These are phyloP conservation scores for Oscheius sp. DNA, from an alignment of 2,888 invertebrate genomes.

Conservation along the genomic window DNA sequence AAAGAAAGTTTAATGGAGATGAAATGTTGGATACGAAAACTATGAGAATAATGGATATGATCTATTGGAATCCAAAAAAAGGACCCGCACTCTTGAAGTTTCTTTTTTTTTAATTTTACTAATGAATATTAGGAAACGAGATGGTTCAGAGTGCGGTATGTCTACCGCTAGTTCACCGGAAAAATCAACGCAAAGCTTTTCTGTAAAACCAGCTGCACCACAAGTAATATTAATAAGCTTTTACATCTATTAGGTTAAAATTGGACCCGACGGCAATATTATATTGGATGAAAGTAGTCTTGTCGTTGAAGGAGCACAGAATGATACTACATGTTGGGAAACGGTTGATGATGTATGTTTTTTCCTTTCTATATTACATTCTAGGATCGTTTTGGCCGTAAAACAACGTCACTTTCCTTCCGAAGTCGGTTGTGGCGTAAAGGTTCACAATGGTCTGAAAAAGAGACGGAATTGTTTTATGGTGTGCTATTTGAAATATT, in stretches of 20 bases:
- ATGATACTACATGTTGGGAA: conserved; percentile 49
- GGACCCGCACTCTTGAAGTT: conserved; percentile 52
- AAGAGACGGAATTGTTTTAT: conserved; percentile 65
- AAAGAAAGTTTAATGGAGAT: conserved; percentile 25
- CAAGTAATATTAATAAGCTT: conserved; percentile 16
- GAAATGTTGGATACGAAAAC: conserved; percentile 52
- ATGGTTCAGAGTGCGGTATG: not conserved
- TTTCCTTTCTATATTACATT: not conserved
- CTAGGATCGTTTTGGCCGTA: conserved; percentile 48
- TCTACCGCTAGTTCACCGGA: not conserved
- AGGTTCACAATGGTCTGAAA: conserved; percentile 52
- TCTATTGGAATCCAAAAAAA: conserved; percentile 59
- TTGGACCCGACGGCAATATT: conserved; percentile 56
- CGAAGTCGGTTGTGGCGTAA: conserved; percentile 49
- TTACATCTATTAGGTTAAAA: conserved; percentile 46
- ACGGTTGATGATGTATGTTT: conserved; percentile 58
- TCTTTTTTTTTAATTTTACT: not conserved
- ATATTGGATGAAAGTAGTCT: conserved; percentile 61
- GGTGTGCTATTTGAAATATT: conserved; percentile 30
- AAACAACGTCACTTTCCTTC: conserved; percentile 61
- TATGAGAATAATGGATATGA: conserved; percentile 58
- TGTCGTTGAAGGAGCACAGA: conserved; percentile 27
- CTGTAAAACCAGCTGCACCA: conserved; percentile 32
- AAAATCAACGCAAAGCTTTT: too few species aligned
- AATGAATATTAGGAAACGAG: not conserved